Evolutionary conservation across 2,888 invertebrate genomes (phyloP), one percentile per base, ranked within the genome.

Genomic region (Sabatieria punctata): DNA sequence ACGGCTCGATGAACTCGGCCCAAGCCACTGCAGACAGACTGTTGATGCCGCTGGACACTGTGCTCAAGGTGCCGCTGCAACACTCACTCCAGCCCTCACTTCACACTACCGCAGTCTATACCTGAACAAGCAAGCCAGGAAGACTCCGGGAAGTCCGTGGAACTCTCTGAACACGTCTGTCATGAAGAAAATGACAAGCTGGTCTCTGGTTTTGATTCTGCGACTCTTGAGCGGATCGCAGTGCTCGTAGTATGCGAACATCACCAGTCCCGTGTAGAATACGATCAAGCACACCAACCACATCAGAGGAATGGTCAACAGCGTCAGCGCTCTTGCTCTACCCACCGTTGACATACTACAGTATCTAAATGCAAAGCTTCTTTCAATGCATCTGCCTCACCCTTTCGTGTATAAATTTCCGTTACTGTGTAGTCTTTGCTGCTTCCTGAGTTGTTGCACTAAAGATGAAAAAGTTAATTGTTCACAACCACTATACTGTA

Each of bases 191-290:
- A 47, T 39, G 30, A 46, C 40, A 13, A 48, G n/a, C 33, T 50
- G 50, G 50, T 51, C 51, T 18, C 21, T 3, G 21, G 59, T 57
- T 6, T 41, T 41, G 2, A 58, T 49, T 1, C 46, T 37, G 2
- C 52, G 48, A 13, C 46, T 45, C 19, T 38, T 47, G 23, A 63
- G 47, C 2, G 63, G 63, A 43, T 63, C 63, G 51, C 63, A 63
- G 23, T 40, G 8, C n/a, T 54, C 53, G 49, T 60, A 63, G 39
- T 58, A 53, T 1, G 60, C 59, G 43, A 55, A 62, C 45, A 63
- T 51, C 30, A 55, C 52, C 38, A 63, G 44, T 1, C 62, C 47
- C 26, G 60, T 48, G 13, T 51, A 56, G 33, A 62, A 49, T 4
- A 57, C 57, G n/a, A 63, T 53, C 27, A 61, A 47, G 23, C 58